These are phyloP conservation scores for Tetranychus piercei DNA, from an alignment of 2,888 invertebrate species.

Conservation along the genomic window DNA sequence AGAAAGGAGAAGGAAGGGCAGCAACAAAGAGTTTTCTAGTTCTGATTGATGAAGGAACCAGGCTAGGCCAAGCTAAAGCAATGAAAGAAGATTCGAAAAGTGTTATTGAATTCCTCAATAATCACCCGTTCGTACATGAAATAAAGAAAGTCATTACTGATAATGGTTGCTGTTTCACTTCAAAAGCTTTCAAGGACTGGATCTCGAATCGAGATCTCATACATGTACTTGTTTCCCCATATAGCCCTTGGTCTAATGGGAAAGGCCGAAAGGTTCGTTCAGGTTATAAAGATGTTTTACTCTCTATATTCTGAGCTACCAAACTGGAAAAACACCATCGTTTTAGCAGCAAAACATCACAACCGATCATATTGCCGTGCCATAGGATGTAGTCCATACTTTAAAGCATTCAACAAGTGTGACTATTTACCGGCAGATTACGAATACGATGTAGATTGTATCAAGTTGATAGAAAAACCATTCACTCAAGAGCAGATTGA, in stretches of 20 bases:
- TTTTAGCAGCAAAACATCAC: background rate
- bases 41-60: background rate
- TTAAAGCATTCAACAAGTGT: background rate
- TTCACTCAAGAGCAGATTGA: no score
- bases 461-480: no score
- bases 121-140: background rate
- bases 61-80: background rate
- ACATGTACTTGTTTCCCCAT: background rate
- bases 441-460: no score
- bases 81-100: constrained; percentile 5
- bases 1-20: background rate
- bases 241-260: background rate
- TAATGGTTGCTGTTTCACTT: background rate
- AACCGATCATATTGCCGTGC: background rate
- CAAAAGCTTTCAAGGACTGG: background rate
- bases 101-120: background rate
- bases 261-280: background rate
- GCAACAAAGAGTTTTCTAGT: background rate
- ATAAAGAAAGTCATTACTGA: background rate
- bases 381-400: background rate
- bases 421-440: background rate
- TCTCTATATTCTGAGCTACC: background rate
- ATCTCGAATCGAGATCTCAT: no score
- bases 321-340: background rate
- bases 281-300: background rate